These are phyloP conservation scores for Hyaena hyaena DNA, from an alignment of 2,113 vertebrate genomes.

Conservation along the genomic window DNA sequence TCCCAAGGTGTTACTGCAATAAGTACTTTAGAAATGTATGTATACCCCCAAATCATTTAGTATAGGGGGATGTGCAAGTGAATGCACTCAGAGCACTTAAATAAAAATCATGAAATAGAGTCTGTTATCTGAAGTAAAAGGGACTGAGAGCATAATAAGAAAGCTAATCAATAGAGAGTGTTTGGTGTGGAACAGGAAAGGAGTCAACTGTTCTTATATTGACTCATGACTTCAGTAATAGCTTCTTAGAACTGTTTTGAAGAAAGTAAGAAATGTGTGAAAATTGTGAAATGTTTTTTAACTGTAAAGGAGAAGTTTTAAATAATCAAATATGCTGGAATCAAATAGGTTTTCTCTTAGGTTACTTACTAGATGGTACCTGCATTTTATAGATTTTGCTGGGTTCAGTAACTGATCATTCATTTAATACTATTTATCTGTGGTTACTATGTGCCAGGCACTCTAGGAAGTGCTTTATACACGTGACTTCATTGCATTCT, in stretches of 20 bases:
- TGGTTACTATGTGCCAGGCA: background rate
- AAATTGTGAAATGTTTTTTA: constrained; percentile 36
- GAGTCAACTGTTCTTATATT: constrained; percentile 49
- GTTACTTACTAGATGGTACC: background rate
- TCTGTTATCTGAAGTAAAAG: constrained; percentile 44
- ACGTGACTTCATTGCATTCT: constrained; percentile 23
- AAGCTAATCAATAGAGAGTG: constrained; percentile 45
- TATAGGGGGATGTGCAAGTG: background rate
- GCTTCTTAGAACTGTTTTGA: constrained; percentile 13
- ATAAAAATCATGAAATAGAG: constrained; percentile 38
- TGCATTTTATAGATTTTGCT: constrained; percentile 37
- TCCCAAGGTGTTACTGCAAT: constrained; percentile 49
- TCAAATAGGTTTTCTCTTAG: background rate
- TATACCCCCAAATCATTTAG: constrained; percentile 27
- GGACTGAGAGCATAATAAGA: background rate
- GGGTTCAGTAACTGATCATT: background rate
- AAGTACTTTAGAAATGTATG: constrained; percentile 39
- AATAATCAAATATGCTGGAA: constrained; percentile 9
- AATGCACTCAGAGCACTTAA: constrained; percentile 15
- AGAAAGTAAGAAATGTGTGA: constrained; percentile 41
- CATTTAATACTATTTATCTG: constrained; percentile 45
- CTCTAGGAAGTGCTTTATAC: background rate
- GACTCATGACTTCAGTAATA: constrained; percentile 53
- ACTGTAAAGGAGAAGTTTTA: constrained; percentile 5
- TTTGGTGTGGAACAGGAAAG: constrained; percentile 57